Evolutionary conservation across 37 sponge, comb jelly and placozoan genomes (phyloP).

Genomic region (Tethya wilhelma): DNA sequence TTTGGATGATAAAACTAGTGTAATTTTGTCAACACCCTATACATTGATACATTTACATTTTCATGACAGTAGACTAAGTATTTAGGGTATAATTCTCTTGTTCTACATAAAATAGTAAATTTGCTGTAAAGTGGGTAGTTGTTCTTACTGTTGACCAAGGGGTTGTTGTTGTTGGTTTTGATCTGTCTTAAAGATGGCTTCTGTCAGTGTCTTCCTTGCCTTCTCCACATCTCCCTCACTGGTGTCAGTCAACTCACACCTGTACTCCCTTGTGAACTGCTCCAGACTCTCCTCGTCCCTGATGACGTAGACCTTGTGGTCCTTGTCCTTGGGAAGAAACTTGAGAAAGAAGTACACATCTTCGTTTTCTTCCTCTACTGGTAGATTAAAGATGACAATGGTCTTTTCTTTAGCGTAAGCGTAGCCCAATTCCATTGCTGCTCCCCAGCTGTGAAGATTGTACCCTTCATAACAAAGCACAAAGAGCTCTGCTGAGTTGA

Average conservation of each 20-base stretch:
- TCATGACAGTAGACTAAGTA: too few species aligned
- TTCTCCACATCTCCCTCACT: too few species aligned
- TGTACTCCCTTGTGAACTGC: background rate
- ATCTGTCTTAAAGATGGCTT: too few species aligned
- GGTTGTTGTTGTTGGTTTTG: too few species aligned
- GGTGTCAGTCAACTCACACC: background rate
- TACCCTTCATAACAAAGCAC: background rate
- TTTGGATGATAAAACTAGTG: too few species aligned
- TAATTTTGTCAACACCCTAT: too few species aligned
- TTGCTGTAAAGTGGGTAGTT: too few species aligned
- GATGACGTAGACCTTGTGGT: background rate
- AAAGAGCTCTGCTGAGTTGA: too few species aligned
- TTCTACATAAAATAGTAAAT: too few species aligned
- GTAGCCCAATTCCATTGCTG: slow-evolving; percentile 1
- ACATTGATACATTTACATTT: too few species aligned
- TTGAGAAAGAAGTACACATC: background rate
- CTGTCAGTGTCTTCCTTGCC: background rate
- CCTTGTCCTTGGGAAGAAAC: background rate
- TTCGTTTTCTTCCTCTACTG: background rate
- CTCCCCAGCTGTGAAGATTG: background rate
- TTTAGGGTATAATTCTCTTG: too few species aligned
- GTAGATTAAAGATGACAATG: background rate
- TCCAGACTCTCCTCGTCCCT: background rate
- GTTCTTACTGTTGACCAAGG: too few species aligned
- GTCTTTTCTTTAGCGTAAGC: background rate